Percentiles rank a stretch among this genome's conserved stretches.
Conservation (phyloP, 2,888 invertebrate genomes). For the Tillus elongatus region DNA sequence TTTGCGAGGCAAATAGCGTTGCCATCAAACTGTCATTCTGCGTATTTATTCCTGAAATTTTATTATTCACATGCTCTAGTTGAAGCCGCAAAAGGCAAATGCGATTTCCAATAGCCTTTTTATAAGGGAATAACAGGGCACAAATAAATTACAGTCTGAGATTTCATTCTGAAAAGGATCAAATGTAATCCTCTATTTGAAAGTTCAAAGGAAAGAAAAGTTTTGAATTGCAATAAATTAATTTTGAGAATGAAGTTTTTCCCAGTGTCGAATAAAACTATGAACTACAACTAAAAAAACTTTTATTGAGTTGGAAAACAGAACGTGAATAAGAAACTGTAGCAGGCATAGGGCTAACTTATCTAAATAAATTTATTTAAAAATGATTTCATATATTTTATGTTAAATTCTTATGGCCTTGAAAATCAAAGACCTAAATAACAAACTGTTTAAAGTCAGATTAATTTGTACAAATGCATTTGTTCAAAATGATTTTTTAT, state of each 20-base stretch:
- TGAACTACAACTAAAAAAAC: too few relatives aligned
- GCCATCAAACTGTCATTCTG: slow-evolving; percentile 1
- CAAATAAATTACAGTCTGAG: background rate
- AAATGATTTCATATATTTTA: too few relatives aligned
- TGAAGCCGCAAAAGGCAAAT: slow-evolving; percentile 20
- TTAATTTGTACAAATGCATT: too few relatives aligned
- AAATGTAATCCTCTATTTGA: background rate
- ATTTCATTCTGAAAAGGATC: slow-evolving; percentile 1
- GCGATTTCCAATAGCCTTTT: slow-evolving; percentile 13
- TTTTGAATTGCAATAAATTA: slow-evolving; percentile 3
- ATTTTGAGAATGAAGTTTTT: background rate
- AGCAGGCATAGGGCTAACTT: too few relatives aligned
- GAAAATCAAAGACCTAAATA: too few relatives aligned
- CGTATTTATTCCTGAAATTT: slow-evolving; percentile 22
- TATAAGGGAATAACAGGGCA: background rate
- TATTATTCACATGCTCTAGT: slow-evolving; percentile 21
- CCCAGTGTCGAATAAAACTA: too few relatives aligned
- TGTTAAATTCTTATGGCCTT: too few relatives aligned
- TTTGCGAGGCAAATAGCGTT: background rate
- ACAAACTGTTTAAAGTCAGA: too few relatives aligned
- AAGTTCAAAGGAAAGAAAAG: background rate
- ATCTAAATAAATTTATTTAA: too few relatives aligned
- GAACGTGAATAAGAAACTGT: too few relatives aligned
- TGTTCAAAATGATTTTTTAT: too few relatives aligned
- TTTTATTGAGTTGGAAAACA: too few relatives aligned